Base-by-base conservation (phyloP, 30 jellyfish, hydroid and myxozoan species). In the Sanderia malayensis region DNA sequence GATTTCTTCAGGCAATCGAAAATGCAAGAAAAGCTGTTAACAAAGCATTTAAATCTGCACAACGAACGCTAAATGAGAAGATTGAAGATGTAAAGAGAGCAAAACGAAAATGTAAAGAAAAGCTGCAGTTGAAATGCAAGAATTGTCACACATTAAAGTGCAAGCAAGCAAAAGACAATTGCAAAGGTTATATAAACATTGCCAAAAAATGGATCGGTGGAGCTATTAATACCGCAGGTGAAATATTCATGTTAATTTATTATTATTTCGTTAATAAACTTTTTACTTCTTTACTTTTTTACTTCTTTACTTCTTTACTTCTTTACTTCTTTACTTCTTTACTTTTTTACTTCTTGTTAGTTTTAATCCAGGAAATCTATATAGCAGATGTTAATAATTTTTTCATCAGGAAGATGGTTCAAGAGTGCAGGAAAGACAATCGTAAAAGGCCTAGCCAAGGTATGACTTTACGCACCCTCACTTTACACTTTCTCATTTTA, bases 201-300 rank as follows among this genome's bases (percentile, higher is more conserved):
- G 98, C 98, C 11, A 93, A 93, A 29, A 83, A 90, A 67, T 90
- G 98, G 98, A 90, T 90, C 29, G 98, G 98, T 17, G 98, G 98
- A 2, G 94, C 74, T 0, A 46, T 90, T 46, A 83, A 90, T 44
- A 45, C 87, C 2, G 95, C 92, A 8, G 98, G 98, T 85, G 55
- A 71, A 80, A 37, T n/a, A n/a, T n/a, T n/a, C n/a, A n/a, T n/a
- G n/a, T n/a, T n/a, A n/a, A n/a, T n/a, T n/a, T n/a, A n/a, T n/a
- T n/a, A n/a, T n/a, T n/a, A n/a, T n/a, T n/a, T n/a, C n/a, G n/a
- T n/a, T n/a, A n/a, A n/a, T n/a, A n/a, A n/a, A n/a, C n/a, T n/a
- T n/a, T n/a, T n/a, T n/a, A n/a, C n/a, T n/a, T n/a, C n/a, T n/a
- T n/a, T n/a, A n/a, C n/a, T n/a, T n/a, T n/a, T n/a, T n/a, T n/a